Evolutionary conservation across 2,888 invertebrate genomes (phyloP).

Genomic region (Cataglyphis cursor): DNA sequence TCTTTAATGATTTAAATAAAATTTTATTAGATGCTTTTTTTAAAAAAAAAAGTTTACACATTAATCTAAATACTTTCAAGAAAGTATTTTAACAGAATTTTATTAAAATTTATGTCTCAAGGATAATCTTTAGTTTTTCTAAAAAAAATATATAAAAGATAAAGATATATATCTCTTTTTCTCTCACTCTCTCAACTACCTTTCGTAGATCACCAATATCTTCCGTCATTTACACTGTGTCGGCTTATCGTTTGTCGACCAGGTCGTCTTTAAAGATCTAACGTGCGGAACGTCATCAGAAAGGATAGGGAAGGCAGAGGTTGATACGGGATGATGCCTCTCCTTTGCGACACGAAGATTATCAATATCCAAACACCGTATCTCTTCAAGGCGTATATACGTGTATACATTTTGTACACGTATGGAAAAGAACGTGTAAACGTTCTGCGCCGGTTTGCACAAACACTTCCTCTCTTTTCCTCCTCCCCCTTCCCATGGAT

Average conservation of each 20-base stretch:
- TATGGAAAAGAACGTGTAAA: conserved; percentile 74
- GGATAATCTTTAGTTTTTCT: neutral
- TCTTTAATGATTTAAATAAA: neutral
- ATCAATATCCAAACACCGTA: conserved; percentile 81
- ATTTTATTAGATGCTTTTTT: neutral
- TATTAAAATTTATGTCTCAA: neutral
- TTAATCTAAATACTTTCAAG: neutral
- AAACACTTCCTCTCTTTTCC: conserved; percentile 66
- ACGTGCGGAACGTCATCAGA: conserved; percentile 59
- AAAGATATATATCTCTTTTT: conserved; percentile 18
- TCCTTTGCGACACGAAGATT: conserved; percentile 77
- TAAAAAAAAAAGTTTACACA: neutral
- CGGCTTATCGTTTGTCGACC: conserved; percentile 73
- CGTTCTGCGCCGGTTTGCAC: conserved; percentile 68
- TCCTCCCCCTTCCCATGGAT: conserved; percentile 68
- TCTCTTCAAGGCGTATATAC: conserved; percentile 70
- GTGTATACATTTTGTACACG: conserved; percentile 66
- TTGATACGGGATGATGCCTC: conserved; percentile 27
- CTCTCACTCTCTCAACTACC: neutral
- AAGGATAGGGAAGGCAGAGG: conserved; percentile 46
- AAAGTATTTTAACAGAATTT: conserved; percentile 2
- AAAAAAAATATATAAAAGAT: neutral
- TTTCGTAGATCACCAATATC: conserved; percentile 54
- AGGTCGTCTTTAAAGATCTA: conserved; percentile 71
- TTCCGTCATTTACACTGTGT: conserved; percentile 68